A percentile compares a stretch with the other conserved stretches of the same genome.
Evolutionary conservation across 2,113 vertebrate species (phyloP).

Genomic region (Silurus meridionalis): DNA sequence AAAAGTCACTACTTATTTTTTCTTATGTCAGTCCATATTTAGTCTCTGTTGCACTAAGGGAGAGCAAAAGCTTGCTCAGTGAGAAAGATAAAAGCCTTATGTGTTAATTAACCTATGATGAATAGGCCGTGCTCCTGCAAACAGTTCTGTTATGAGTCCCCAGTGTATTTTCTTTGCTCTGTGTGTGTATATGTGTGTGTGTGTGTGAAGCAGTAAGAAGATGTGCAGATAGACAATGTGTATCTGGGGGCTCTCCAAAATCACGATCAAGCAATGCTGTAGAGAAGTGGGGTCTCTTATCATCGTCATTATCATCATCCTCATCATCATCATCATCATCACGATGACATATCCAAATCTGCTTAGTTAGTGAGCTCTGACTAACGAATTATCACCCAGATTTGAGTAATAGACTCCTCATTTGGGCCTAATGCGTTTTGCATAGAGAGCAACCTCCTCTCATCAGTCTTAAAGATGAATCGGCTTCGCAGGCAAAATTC

Average conservation of each 20-base stretch:
- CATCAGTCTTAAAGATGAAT: conserved; percentile 98
- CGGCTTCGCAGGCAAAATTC: conserved; percentile 84
- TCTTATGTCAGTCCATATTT: conserved; percentile 30
- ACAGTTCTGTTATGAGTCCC: conserved; percentile 69
- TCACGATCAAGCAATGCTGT: conserved; percentile 37
- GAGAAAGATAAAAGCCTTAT: conserved; percentile 57
- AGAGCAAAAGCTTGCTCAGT: conserved; percentile 23
- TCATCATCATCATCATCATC: conserved; percentile 31
- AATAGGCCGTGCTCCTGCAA: conserved; percentile 70
- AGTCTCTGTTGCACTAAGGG: conserved; percentile 6
- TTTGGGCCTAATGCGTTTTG: conserved; percentile 97
- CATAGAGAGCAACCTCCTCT: conserved; percentile 92
- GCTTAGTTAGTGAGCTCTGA: conserved; percentile 87
- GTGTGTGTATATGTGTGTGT: conserved; percentile 12
- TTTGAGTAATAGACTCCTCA: conserved; percentile 98
- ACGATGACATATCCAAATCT: conserved; percentile 79
- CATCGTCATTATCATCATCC: conserved; percentile 9
- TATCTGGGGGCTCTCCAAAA: conserved; percentile 30
- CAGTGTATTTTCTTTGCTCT: conserved; percentile 56
- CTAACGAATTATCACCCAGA: conserved; percentile 88
- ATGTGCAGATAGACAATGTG: conserved; percentile 48
- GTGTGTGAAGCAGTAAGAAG: conserved; percentile 6
- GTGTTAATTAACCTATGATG: conserved; percentile 76
- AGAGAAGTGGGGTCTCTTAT: conserved; percentile 48
- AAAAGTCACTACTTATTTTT: conserved; percentile 34